Conservation (phyloP, 2,113 vertebrate genomes). For the Austrofundulus limnaeus region DNA sequence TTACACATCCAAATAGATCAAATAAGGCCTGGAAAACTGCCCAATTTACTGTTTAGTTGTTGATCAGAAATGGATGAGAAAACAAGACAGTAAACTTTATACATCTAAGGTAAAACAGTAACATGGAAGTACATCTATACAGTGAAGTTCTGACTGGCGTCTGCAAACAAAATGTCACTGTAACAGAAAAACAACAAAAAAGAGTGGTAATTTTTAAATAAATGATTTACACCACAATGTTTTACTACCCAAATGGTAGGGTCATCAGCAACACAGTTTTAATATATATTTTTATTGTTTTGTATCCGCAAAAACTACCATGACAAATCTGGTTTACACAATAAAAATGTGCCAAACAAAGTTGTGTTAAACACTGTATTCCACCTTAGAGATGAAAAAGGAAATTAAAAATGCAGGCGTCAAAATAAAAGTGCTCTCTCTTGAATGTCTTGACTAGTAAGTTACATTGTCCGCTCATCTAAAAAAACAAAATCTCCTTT, state of each 20-base stretch:
- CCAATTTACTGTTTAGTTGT: conserved; percentile 23
- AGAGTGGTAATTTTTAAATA: conserved; percentile 10
- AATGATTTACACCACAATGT: conserved; percentile 11
- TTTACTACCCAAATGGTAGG: conserved; percentile 11
- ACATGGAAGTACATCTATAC: conserved; percentile 3
- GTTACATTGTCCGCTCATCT: background rate
- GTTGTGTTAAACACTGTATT: conserved; percentile 13
- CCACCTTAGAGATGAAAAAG: conserved; percentile 18
- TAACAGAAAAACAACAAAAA: background rate
- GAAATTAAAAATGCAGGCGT: background rate
- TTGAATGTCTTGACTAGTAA: conserved; percentile 20
- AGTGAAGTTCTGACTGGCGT: conserved; percentile 21
- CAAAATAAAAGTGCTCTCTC: conserved; percentile 42
- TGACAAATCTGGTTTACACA: conserved; percentile 10
- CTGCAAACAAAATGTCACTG: background rate
- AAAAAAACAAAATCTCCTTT: background rate
- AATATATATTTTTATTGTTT: background rate
- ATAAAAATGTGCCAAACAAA: conserved; percentile 14
- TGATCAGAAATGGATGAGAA: conserved; percentile 17
- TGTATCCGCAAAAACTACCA: conserved; percentile 5
- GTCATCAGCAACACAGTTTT: background rate
- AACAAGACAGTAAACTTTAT: conserved; percentile 34
- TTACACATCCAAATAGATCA: conserved; percentile 64
- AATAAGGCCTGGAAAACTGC: conserved; percentile 57
- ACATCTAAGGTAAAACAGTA: conserved; percentile 17